phyloP scores from a whole-genome alignment of 1,140 invertebrate genomes.

The Glossosoma conforme region DNA sequence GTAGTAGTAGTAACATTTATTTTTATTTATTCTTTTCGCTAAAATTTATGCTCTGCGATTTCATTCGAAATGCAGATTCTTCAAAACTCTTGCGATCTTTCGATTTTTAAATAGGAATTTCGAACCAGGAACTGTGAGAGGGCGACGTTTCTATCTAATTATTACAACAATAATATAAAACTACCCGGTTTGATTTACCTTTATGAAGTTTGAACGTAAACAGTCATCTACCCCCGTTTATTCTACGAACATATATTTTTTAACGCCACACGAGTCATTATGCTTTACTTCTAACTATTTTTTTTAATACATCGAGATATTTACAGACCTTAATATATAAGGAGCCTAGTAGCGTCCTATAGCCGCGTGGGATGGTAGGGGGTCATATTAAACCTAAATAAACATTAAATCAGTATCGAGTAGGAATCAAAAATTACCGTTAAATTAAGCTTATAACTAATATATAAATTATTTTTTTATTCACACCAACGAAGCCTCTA shows the following conservation, averaged over 20 bases:
- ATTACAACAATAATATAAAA: too few species aligned
- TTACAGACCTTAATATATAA: slow-evolving; percentile 23
- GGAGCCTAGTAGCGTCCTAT: too few species aligned
- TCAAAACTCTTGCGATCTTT: too few species aligned
- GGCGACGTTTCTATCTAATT: slow-evolving; percentile 24
- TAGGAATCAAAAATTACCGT: slow-evolving; percentile 19
- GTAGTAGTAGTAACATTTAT: slow-evolving; percentile 1
- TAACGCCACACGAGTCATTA: slow-evolving; percentile 22
- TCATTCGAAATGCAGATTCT: too few species aligned
- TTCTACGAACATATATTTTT: slow-evolving; percentile 21
- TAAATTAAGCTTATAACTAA: too few species aligned
- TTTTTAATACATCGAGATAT: slow-evolving; percentile 25
- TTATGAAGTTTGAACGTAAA: slow-evolving; percentile 18
- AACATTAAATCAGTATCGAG: too few species aligned
- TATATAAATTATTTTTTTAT: too few species aligned
- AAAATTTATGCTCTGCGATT: too few species aligned
- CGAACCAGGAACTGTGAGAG: slow-evolving; percentile 33
- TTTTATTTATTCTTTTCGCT: too few species aligned
- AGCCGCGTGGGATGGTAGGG: too few species aligned
- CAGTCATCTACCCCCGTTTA: slow-evolving; percentile 30
- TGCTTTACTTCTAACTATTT: slow-evolving; percentile 10
- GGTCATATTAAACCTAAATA: too few species aligned
- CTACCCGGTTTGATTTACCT: slow-evolving; percentile 25
- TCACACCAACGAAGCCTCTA: too few species aligned
- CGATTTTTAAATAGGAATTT: slow-evolving; percentile 29